phyloP scores from a whole-genome alignment of 1,140 invertebrate species.

The Euschistus heros region DNA sequence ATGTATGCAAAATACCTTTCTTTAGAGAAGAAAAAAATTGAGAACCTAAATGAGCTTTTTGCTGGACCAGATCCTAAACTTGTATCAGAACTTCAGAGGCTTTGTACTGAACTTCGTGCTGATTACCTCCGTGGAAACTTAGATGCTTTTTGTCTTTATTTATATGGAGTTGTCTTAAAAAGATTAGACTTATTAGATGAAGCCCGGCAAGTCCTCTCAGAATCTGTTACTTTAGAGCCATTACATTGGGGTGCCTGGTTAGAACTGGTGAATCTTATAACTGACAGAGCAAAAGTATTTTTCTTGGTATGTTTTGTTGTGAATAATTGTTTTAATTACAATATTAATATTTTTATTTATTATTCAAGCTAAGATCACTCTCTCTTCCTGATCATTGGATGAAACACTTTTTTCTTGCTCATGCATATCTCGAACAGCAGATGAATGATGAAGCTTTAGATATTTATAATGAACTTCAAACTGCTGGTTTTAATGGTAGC shows the following conservation, averaged over 20 bases:
- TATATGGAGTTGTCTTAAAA: constrained; percentile 85
- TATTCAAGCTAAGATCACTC: constrained; percentile 49
- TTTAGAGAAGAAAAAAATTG: constrained; percentile 75
- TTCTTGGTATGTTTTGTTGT: background rate
- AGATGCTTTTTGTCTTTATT: constrained; percentile 80
- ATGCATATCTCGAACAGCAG: constrained; percentile 83
- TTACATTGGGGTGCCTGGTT: constrained; percentile 89
- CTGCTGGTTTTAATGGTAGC: constrained; percentile 73
- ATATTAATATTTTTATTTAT: constrained; percentile 5
- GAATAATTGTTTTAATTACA: constrained; percentile 6
- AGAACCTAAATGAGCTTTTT: constrained; percentile 68
- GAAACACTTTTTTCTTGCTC: constrained; percentile 82
- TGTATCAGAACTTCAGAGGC: constrained; percentile 43
- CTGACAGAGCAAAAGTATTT: constrained; percentile 47
- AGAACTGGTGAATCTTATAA: constrained; percentile 76
- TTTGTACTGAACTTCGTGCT: constrained; percentile 44
- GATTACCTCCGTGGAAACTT: constrained; percentile 51
- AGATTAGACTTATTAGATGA: constrained; percentile 67
- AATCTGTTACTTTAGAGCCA: constrained; percentile 64
- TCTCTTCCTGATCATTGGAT: constrained; percentile 90
- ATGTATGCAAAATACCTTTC: constrained; percentile 80
- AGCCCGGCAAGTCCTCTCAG: constrained; percentile 64
- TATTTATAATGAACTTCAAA: constrained; percentile 64
- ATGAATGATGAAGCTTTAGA: constrained; percentile 80
- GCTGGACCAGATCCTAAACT: constrained; percentile 52